A percentile compares a stretch with the other conserved stretches of the same genome.
Evolutionary conservation across 1,140 invertebrate genomes (phyloP).

Genomic region (Pseudomyrmex concolor): DNA sequence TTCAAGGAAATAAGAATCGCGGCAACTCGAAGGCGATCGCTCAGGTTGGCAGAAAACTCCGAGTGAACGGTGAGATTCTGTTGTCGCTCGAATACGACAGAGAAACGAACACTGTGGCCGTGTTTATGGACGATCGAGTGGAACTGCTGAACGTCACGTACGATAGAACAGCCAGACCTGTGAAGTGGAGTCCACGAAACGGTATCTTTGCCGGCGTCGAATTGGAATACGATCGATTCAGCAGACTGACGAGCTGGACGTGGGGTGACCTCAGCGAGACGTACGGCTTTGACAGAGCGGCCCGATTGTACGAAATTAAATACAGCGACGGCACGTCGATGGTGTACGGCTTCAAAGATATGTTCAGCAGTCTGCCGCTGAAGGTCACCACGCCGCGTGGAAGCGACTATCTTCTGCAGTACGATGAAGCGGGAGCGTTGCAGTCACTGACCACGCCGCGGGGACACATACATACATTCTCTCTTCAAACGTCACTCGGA

Average conservation of each 20-base stretch:
- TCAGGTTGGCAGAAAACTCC: constrained; percentile 93
- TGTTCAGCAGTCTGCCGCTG: constrained; percentile 93
- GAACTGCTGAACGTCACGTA: constrained; percentile 96
- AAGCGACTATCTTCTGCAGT: constrained; percentile 96
- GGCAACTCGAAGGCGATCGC: constrained; percentile 89
- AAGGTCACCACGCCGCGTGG: constrained; percentile 96
- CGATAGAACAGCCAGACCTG: constrained; percentile 94
- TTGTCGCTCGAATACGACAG: constrained; percentile 96
- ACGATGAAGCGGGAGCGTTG: constrained; percentile 95
- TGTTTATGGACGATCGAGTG: constrained; percentile 94
- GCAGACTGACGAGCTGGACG: constrained; percentile 94
- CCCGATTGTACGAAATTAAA: constrained; percentile 93
- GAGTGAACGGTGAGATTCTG: constrained; percentile 96
- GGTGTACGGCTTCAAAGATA: constrained; percentile 94
- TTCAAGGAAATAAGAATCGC: constrained; percentile 87
- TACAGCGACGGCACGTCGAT: constrained; percentile 95
- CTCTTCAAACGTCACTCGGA: constrained; percentile 95
- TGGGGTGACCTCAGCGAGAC: constrained; percentile 96
- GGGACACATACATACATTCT: constrained; percentile 96
- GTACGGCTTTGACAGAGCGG: constrained; percentile 94
- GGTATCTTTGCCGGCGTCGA: constrained; percentile 95
- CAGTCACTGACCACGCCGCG: constrained; percentile 96
- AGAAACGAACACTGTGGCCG: constrained; percentile 94
- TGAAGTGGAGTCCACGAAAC: constrained; percentile 94
- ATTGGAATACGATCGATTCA: constrained; percentile 96